Evolutionary conservation across 1,140 invertebrate species (phyloP).

Genomic region (Zaprionus inermis): DNA sequence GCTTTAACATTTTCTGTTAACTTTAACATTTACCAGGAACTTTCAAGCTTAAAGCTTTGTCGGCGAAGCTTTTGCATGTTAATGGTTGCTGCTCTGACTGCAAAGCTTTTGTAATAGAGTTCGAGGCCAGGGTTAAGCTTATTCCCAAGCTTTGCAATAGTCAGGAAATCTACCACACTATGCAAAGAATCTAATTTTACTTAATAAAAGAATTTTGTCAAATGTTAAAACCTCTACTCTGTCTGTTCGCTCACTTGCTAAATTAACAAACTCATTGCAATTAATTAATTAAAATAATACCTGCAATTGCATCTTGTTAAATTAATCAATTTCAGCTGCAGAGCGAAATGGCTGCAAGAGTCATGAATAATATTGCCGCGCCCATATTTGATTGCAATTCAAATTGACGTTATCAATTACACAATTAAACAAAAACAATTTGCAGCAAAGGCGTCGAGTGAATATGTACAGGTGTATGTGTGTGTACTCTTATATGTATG

Average conservation of each 20-base stretch:
- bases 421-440: conserved; percentile 55
- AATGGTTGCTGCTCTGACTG: background rate
- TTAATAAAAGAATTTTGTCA: background rate
- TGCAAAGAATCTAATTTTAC: too few species aligned
- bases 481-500: background rate
- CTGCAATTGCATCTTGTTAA: conserved; percentile 54
- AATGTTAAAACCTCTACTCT: background rate
- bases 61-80: background rate
- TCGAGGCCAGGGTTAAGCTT: background rate
- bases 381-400: conserved; percentile 51
- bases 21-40: background rate
- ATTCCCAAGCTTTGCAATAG: background rate
- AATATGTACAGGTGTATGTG: background rate
- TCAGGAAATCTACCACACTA: background rate
- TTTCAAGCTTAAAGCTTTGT: background rate
- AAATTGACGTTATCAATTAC: conserved; percentile 61
- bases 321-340: conserved; percentile 41
- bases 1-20: background rate
- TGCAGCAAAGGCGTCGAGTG: conserved; percentile 3
- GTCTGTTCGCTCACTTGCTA: background rate
- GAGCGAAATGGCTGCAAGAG: background rate
- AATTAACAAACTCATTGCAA: conserved; percentile 20
- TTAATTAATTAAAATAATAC: conserved; percentile 45
- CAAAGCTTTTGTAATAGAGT: background rate
- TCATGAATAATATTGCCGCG: conserved; percentile 4